These are phyloP conservation scores for Haemorhous mexicanus DNA, from an alignment of 2,113 vertebrate genomes.

Conservation along the genomic window DNA sequence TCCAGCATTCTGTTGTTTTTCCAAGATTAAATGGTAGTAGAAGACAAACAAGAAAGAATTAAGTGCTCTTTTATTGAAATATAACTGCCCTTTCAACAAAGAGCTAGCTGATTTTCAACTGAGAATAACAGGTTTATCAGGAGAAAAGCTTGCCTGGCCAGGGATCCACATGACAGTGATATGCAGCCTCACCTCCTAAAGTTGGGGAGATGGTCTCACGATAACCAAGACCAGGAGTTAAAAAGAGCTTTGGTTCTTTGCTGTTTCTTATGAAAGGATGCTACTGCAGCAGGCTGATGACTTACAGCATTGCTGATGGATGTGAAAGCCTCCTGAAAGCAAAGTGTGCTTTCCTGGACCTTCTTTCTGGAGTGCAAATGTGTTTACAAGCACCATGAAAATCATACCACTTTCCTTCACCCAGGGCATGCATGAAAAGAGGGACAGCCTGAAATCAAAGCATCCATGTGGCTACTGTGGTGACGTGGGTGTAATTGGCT, in stretches of 20 bases:
- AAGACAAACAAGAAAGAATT: constrained; percentile 20
- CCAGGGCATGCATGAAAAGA: not conserved
- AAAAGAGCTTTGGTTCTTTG: not conserved
- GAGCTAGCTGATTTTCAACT: not conserved
- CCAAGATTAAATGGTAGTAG: constrained; percentile 21
- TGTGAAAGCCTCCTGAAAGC: not conserved
- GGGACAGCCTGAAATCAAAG: not conserved
- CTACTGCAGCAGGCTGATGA: not conserved
- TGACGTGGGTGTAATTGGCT: not conserved
- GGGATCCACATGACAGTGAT: not conserved
- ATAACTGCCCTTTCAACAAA: not conserved
- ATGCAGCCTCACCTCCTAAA: not conserved
- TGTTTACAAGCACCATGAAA: not conserved
- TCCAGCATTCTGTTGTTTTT: constrained; percentile 9
- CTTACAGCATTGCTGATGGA: not conserved
- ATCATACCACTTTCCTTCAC: not conserved
- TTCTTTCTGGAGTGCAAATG: not conserved
- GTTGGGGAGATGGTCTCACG: not conserved
- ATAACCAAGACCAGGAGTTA: not conserved
- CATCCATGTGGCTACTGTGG: not conserved
- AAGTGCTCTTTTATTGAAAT: not conserved
- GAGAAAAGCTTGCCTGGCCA: not conserved
- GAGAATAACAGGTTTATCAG: not conserved
- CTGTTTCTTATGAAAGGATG: not conserved
- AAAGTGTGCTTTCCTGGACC: not conserved